Evolutionary conservation across 2,888 invertebrate genomes (phyloP), one percentile per base, ranked within the genome.

Genomic region (Zelleria hepariella): DNA sequence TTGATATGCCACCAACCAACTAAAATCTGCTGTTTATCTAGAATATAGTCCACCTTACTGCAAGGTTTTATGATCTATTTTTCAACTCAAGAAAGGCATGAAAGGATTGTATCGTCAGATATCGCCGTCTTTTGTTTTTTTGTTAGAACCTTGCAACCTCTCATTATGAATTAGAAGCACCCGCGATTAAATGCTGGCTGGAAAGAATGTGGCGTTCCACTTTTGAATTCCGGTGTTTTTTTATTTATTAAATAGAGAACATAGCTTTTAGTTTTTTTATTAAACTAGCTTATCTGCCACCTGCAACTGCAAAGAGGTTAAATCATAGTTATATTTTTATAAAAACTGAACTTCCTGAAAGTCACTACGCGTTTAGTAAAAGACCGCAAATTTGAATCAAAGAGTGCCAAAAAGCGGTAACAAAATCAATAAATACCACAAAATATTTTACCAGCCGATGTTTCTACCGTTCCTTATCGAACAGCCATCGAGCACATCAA

Each of bases 161-260:
- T 82, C 72, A 84, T 84, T 84, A 84, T 69, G 75, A 75, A 84
- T 84, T 84, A 80, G 81, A 75, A 70, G 71, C 82, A 84, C 74
- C 67, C 62, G 61, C 61, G 49, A 48, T 18, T 62, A 58, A 54
- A 42, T 60, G 54, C 32, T 55, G 61, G 59, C 58, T 57, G 54
- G 54, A 25, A 18, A 21, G 55, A 27, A 42, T 55, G 55, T 24
- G 27, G 21, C 26, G 53, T 53, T 27, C 21, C 32, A 55, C 18
- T 55, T 55, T 42, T 32, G 55, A 55, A 42, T 55, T 55, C 55
- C 55, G 20, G 4, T 8, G 32, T 2, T 32, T 55, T 21, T 27
- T 53, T 42, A 15, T 42, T 32, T 32, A 10, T 32, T 7, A 2
- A 10, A 32, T 3, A 32, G 10, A 42, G 5, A 42, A 42, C 15